Percentiles rank a stretch among this genome's conserved stretches.
Evolutionary conservation across 2,888 invertebrate species (phyloP).

Genomic region (Abscondita cerata): DNA sequence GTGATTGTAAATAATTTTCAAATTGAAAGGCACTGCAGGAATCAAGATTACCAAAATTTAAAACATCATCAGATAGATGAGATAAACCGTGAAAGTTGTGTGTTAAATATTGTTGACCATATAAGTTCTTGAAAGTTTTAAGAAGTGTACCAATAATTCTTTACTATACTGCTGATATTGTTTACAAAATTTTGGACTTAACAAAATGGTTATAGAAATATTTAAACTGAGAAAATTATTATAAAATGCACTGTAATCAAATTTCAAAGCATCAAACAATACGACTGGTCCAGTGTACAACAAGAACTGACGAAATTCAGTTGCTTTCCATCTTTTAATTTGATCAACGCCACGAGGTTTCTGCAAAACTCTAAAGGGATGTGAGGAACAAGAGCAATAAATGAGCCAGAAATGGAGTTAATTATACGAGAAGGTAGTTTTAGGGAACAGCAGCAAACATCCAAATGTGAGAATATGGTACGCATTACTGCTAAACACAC

Average conservation of each 20-base stretch:
- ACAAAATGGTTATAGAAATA: neutral
- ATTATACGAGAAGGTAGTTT: neutral
- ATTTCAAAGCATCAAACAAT: too few relatives aligned
- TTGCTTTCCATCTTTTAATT: slow-evolving; percentile 33
- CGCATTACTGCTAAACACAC: neutral
- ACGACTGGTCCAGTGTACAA: slow-evolving; percentile 30
- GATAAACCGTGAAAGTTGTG: slow-evolving; percentile 2
- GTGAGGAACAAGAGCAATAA: neutral
- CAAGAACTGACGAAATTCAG: slow-evolving; percentile 28
- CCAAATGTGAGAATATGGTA: slow-evolving; percentile 3
- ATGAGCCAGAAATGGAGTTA: neutral
- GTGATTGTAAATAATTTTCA: too few relatives aligned
- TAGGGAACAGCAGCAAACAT: neutral
- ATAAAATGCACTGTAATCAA: too few relatives aligned
- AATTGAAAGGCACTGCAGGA: too few relatives aligned
- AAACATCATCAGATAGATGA: neutral
- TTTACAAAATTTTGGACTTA: slow-evolving; percentile 6
- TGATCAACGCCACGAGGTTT: slow-evolving; percentile 26
- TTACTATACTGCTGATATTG: too few relatives aligned
- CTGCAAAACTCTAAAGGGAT: slow-evolving; percentile 7
- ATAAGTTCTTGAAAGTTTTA: neutral
- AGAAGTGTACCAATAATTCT: slow-evolving; percentile 19
- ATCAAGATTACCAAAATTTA: slow-evolving; percentile 2
- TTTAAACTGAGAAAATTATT: neutral
- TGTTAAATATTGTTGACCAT: slow-evolving; percentile 10